phyloP scores from a whole-genome alignment of 2,113 vertebrate species.

The Thunnus maccoyii region DNA sequence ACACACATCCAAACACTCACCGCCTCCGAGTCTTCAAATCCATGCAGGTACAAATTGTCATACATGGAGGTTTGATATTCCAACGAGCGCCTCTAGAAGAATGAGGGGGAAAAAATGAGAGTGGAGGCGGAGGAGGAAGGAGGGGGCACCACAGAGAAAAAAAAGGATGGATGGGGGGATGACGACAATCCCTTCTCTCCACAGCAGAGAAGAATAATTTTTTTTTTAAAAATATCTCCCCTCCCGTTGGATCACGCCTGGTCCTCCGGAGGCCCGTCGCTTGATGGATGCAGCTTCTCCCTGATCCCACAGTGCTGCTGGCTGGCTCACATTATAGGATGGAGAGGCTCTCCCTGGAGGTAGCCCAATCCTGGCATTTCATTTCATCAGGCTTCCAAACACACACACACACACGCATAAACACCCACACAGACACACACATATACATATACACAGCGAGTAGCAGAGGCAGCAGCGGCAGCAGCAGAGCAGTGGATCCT shows the following conservation, averaged over 20 bases:
- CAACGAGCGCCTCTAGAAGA: slow-evolving; percentile 75
- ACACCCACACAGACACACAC: slow-evolving; percentile 13
- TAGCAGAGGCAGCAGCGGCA: slow-evolving; percentile 57
- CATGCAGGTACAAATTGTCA: slow-evolving; percentile 85
- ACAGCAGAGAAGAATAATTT: slow-evolving; percentile 59
- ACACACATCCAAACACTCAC: slow-evolving; percentile 68
- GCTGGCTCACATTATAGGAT: slow-evolving; percentile 75
- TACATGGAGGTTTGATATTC: slow-evolving; percentile 83
- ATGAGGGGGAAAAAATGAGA: slow-evolving; percentile 67
- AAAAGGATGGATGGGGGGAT: slow-evolving; percentile 70
- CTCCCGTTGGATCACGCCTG: slow-evolving; percentile 70
- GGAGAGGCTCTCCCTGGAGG: slow-evolving; percentile 74
- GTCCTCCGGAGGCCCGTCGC: slow-evolving; percentile 65
- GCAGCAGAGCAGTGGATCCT: slow-evolving; percentile 69
- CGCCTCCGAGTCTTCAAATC: slow-evolving; percentile 84
- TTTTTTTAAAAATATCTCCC: slow-evolving; percentile 40
- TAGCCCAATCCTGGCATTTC: slow-evolving; percentile 74
- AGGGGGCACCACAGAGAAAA: slow-evolving; percentile 67
- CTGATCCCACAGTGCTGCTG: slow-evolving; percentile 64
- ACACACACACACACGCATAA: slow-evolving; percentile 3
- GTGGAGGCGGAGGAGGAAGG: slow-evolving; percentile 67
- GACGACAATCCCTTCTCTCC: slow-evolving; percentile 78
- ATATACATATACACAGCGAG: slow-evolving; percentile 63
- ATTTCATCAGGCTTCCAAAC: slow-evolving; percentile 64
- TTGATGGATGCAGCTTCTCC: slow-evolving; percentile 72